phyloP scores from a whole-genome alignment of 2,113 vertebrate genomes.

The Ictidomys tridecemlineatus region DNA sequence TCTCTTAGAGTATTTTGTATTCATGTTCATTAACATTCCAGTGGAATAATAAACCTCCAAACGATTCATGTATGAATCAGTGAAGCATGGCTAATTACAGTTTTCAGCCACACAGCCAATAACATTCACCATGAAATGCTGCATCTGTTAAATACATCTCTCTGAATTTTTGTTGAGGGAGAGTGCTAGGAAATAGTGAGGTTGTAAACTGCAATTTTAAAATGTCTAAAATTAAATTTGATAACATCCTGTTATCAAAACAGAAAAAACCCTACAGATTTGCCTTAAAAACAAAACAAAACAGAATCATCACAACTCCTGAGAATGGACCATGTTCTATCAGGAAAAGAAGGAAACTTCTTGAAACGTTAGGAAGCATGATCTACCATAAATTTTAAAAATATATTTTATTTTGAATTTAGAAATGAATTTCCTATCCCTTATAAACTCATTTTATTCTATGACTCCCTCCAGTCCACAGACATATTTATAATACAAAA shows the following conservation, averaged over 20 bases:
- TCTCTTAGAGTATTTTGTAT: constrained; percentile 73
- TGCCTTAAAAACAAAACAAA: constrained; percentile 53
- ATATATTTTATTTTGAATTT: not conserved
- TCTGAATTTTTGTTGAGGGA: constrained; percentile 66
- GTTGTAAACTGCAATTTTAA: constrained; percentile 70
- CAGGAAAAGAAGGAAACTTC: constrained; percentile 30
- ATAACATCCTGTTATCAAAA: constrained; percentile 81
- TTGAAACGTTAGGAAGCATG: not conserved
- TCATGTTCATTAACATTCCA: constrained; percentile 84
- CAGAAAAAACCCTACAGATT: constrained; percentile 58
- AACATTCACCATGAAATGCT: constrained; percentile 73
- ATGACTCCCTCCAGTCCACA: constrained; percentile 19
- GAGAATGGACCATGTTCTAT: constrained; percentile 54
- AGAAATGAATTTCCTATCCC: constrained; percentile 13
- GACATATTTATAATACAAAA: constrained; percentile 27
- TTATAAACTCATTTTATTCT: constrained; percentile 18
- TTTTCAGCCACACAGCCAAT: constrained; percentile 80
- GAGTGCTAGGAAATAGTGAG: constrained; percentile 51
- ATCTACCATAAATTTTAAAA: constrained; percentile 15
- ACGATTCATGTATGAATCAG: constrained; percentile 79
- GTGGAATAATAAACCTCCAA: constrained; percentile 78
- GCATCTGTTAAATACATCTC: constrained; percentile 77
- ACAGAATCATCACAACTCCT: not conserved
- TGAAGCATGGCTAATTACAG: constrained; percentile 85
- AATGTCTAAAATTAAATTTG: too few relatives aligned